A percentile compares a stretch with the other conserved stretches of the same genome.
Evolutionary conservation across 2,797 vertebrate genomes (phyloP).

Genomic region (Tokudaia tokunoshimensis): DNA sequence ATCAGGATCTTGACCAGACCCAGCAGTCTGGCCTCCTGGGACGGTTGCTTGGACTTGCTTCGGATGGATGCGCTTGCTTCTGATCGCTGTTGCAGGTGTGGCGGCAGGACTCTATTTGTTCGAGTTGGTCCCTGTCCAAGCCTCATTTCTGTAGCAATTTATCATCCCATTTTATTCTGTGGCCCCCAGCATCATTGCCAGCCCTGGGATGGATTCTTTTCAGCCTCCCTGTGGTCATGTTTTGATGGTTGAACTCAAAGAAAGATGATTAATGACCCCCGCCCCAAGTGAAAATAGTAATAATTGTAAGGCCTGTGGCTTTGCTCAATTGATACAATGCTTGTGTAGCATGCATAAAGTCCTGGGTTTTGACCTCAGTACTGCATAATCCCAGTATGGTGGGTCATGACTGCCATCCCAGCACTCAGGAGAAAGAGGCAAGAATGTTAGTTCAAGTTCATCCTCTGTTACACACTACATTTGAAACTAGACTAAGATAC

Average conservation of each 20-base stretch:
- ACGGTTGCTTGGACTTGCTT: not conserved
- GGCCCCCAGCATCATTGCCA: not conserved
- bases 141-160: not conserved
- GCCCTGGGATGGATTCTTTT: not conserved
- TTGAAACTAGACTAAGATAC: not conserved
- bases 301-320: not conserved
- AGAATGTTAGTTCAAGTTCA: not conserved
- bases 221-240: not conserved
- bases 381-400: not conserved
- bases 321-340: too few species aligned
- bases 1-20: not conserved
- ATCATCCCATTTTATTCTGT: not conserved
- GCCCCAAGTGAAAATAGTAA: not conserved
- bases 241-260: constrained; percentile 25
- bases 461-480: not conserved
- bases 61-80: not conserved
- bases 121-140: not conserved
- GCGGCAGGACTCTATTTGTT: not conserved
- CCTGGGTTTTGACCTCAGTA: not conserved
- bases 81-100: not conserved
- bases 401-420: not conserved
- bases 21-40: not conserved
- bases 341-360: not conserved
- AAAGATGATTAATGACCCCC: not conserved
- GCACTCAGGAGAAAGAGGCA: not conserved